Conservation (phyloP, 1,140 invertebrate species). For the Rhizoglyphus robini region DNA sequence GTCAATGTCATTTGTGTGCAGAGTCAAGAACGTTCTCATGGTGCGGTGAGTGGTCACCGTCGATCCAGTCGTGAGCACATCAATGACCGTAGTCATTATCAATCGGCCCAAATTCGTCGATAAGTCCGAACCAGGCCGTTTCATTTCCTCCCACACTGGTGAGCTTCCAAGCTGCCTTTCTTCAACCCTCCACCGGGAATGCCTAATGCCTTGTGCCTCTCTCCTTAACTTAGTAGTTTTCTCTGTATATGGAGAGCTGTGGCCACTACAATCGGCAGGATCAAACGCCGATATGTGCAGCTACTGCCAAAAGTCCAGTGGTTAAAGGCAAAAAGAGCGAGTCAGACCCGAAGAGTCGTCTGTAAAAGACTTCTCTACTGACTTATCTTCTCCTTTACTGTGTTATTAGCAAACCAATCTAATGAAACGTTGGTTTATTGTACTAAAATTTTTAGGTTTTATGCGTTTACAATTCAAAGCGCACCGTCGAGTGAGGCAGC, state of each 20-base stretch:
- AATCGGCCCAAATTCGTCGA: not conserved
- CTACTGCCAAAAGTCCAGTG: not conserved
- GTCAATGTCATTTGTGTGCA: not conserved
- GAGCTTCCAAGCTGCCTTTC: constrained; percentile 19
- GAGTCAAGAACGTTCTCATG: not conserved
- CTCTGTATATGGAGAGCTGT: constrained; percentile 34
- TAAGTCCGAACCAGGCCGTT: not conserved
- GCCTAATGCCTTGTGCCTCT: constrained; percentile 9
- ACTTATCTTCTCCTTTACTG: not conserved
- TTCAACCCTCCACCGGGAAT: constrained; percentile 30
- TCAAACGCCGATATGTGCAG: constrained; percentile 14
- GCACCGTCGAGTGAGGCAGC: no score
- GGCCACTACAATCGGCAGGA: constrained; percentile 45
- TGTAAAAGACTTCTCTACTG: not conserved
- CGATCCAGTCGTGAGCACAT: not conserved
- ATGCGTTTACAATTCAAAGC: no score
- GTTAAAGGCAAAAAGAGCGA: not conserved
- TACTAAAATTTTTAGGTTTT: no score
- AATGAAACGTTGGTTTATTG: no score
- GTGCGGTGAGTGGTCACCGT: not conserved
- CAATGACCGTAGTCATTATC: not conserved
- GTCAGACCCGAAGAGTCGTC: not conserved
- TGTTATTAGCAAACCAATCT: constrained; percentile 1
- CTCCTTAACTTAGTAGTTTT: constrained; percentile 19
- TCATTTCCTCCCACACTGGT: constrained; percentile 6